A percentile compares a stretch with the other conserved stretches of the same genome.
phyloP scores from a whole-genome alignment of 2,888 invertebrate species.

The Parascotia fuliginaria region DNA sequence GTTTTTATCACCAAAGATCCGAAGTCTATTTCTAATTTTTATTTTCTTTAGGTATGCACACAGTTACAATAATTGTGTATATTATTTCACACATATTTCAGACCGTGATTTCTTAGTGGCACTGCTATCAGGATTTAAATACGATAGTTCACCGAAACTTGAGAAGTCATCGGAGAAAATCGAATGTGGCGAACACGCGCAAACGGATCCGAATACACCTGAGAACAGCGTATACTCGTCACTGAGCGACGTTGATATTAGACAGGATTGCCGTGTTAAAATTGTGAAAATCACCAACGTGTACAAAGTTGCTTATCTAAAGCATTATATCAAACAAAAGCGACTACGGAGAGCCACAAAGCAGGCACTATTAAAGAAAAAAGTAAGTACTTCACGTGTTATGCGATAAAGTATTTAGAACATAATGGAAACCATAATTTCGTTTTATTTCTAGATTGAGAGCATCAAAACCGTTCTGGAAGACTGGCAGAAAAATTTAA shows the following conservation, averaged over 20 bases:
- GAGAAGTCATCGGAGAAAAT: conserved; percentile 50
- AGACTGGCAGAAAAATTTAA: conserved; percentile 74
- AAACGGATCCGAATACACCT: conserved; percentile 40
- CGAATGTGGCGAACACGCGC: conserved; percentile 51
- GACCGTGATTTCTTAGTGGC: conserved; percentile 63
- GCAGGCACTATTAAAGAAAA: conserved; percentile 70
- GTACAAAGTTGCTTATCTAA: conserved; percentile 75
- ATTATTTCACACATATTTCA: conserved; percentile 46
- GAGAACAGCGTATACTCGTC: conserved; percentile 66
- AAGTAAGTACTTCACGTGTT: no score
- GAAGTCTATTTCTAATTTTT: no score
- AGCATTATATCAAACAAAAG: conserved; percentile 75
- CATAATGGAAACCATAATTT: no score
- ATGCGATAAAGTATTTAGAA: no score
- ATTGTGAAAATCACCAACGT: conserved; percentile 78
- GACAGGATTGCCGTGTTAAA: conserved; percentile 69
- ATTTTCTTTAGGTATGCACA: no score
- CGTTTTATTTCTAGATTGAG: conserved; percentile 62
- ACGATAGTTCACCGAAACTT: conserved; percentile 48
- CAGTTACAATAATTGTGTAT: background rate
- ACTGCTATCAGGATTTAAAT: conserved; percentile 64
- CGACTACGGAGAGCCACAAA: conserved; percentile 65
- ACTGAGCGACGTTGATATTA: conserved; percentile 56
- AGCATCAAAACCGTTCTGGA: conserved; percentile 68
- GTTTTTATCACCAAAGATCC: conserved; percentile 29